Evolutionary conservation across 1,140 invertebrate genomes (phyloP), one percentile per base, ranked within the genome.

Genomic region (Samia ricini): DNA sequence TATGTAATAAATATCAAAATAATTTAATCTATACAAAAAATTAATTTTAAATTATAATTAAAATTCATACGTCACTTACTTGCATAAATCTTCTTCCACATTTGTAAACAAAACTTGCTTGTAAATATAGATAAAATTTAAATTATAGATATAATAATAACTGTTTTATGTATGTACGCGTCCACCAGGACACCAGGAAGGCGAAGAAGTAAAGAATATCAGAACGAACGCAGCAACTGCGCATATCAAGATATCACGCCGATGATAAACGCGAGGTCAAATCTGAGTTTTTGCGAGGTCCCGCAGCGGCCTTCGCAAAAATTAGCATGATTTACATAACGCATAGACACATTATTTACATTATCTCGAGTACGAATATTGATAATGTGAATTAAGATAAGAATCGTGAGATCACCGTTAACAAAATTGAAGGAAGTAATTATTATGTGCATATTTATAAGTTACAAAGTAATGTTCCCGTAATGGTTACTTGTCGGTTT

Each of bases 321-420:
- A 86, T 88, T 88, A 81, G 77, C 85, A 69, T 77, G 65, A 83
- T 83, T 85, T 85, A 85, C 81, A 86, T 88, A 84, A 83, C 74
- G 69, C 76, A 72, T 57, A 71, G 58, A 66, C 61, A 67, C 71
- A 63, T 62, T 86, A 81, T 85, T 81, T 80, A 71, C 74, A 75
- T 77, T 83, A 81, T 81, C 74, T 79, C 62, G 60, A 64, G 68
- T 69, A 64, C 67, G 76, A 74, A 80, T 83, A 79, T 78, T 83
- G 78, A 85, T 87, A 83, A 78, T 74, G 63, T 66, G 63, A 56
- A 60, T 64, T 50, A 56, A 74, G 80, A 83, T 85, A 81, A 77
- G 68, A 65, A 36, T 54, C 50, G 63, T 81, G 76, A 81, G 79
- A 85, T 80, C 79, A 78, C 61, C 69, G 24, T 61, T 56, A 59